phyloP scores from a whole-genome alignment of 2,797 vertebrate genomes.

The Emydoidea blandingii region DNA sequence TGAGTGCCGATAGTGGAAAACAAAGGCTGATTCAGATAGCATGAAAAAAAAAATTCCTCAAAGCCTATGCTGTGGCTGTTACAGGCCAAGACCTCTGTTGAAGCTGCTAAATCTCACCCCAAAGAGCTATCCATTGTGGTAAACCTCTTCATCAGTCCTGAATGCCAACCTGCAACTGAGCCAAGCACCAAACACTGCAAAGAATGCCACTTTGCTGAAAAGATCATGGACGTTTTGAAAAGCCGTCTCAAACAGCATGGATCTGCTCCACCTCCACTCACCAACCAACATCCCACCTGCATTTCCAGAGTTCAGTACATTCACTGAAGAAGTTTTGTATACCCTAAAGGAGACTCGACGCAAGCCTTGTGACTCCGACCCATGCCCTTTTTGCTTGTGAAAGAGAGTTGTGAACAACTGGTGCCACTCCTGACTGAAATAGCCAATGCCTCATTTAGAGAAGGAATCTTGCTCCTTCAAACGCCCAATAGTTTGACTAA shows the following conservation, averaged over 20 bases:
- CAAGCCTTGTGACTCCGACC: not conserved
- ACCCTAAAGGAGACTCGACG: not conserved
- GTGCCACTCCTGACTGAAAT: not conserved
- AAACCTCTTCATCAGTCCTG: not conserved
- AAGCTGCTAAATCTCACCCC: not conserved
- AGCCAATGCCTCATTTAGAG: not conserved
- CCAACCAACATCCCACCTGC: not conserved
- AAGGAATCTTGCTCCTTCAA: not conserved
- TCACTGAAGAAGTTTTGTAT: not conserved
- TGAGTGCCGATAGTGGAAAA: not conserved
- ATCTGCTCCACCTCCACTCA: not conserved
- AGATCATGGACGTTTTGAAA: not conserved
- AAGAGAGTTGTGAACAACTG: not conserved
- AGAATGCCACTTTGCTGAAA: not conserved
- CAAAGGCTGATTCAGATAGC: not conserved
- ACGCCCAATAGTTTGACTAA: not conserved
- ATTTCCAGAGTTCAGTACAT: not conserved
- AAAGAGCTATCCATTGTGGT: not conserved
- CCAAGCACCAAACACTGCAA: not conserved
- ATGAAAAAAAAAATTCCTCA: not conserved
- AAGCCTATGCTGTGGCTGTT: not conserved
- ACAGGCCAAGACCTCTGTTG: not conserved
- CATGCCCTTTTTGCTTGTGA: not conserved
- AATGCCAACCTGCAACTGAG: not conserved
- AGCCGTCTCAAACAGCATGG: not conserved